Evolutionary conservation across 2,888 invertebrate genomes (phyloP), one percentile per base, ranked within the genome.

Genomic region (Apamea anceps): DNA sequence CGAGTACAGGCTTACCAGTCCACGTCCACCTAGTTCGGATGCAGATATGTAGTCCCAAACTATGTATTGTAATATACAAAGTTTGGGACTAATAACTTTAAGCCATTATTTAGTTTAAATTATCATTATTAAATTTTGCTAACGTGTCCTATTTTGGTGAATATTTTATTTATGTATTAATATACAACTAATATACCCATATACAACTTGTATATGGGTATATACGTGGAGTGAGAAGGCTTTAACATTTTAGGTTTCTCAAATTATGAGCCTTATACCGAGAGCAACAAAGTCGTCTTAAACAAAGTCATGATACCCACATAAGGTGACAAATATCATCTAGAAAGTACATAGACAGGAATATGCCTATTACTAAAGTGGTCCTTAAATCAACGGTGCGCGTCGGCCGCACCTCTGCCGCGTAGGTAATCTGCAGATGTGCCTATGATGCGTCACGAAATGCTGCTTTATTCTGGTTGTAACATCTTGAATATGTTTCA

Each of bases 301-400:
- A 67, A 15, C 65, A 37, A 66, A 42, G n/a, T 28, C 32, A 12
- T 67, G 32, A 21, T 32, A 42, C 45, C 48, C 32, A n/a, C 18
- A 37, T 37, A 28, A 37, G 51, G n/a, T n/a, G 13, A 37, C 28
- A 54, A 57, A 63, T 54, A 8, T 62, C 21, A 54, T n/a, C 57
- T 63, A 45, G 51, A 72, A 75, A 82, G 72, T 65, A 82, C 42
- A 57, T 51, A 45, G n/a, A 60, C 67, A 75, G 83, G 86, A 86
- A 82, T 72, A 82, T 37, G 67, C 1, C 15, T 72, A 82, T 83
- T 75, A 86, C 76, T 82, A 82, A 82, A 82, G 63, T 86, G 82
- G 75, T 72, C 48, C 57, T 66, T 48, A 60, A 25, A 37, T 51
- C 57, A 74, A 28, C 62, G 62, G 57, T 15, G 42, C 63, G 21